Percentiles rank a stretch among this genome's conserved stretches.
Conservation (phyloP, 1,140 invertebrate species). For the Aporrectodea caliginosa region DNA sequence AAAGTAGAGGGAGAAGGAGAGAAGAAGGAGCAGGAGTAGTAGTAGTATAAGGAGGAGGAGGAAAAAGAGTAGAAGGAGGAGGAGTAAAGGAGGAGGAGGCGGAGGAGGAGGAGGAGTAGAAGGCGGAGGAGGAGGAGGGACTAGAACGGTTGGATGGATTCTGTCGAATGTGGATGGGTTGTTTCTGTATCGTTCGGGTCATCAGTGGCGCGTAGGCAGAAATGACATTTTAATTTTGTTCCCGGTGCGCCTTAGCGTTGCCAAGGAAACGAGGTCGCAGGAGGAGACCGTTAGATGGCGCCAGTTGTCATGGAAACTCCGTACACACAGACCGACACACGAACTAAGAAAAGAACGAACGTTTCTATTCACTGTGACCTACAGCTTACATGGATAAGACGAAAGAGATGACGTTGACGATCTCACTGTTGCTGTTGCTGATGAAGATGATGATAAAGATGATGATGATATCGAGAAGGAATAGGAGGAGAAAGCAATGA, state of each 20-base stretch:
- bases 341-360: not conserved
- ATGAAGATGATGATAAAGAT: not conserved
- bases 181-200: not conserved
- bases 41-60: not conserved
- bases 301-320: no score
- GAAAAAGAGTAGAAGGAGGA: not conserved
- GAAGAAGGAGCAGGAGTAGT: not conserved
- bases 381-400: no score
- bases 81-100: not conserved
- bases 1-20: not conserved
- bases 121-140: not conserved
- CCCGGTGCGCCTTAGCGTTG: not conserved
- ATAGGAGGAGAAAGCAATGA: no score
- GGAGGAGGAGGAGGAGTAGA: not conserved
- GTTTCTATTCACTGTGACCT: no score
- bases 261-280: not conserved
- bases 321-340: no score
- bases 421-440: no score
- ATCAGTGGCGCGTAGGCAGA: not conserved
- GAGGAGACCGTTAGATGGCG: not conserved
- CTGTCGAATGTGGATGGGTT: not conserved
- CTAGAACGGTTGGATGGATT: not conserved
- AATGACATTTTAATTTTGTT: conserved; percentile 1
- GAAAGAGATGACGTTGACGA: not conserved
- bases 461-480: no score